These are phyloP conservation scores for Pammene fasciana DNA, from an alignment of 2,888 invertebrate genomes.

Conservation along the genomic window DNA sequence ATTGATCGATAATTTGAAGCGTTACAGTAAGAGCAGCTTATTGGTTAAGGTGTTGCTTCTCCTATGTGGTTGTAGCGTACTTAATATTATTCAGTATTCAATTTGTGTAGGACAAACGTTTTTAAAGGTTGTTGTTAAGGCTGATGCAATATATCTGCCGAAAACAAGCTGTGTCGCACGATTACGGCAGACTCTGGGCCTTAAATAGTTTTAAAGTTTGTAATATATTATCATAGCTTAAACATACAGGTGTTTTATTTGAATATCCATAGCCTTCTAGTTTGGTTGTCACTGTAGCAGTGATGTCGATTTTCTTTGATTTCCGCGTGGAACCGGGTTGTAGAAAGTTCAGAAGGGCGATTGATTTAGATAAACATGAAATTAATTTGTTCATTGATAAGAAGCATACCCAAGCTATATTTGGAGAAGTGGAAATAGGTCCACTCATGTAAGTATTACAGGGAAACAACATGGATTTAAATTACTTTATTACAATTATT, in stretches of 20 bases:
- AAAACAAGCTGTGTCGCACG: conserved; percentile 13
- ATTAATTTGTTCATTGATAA: conserved; percentile 59
- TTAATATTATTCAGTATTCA: conserved; percentile 41
- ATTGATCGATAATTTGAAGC: conserved; percentile 27
- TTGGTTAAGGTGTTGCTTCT: conserved; percentile 18
- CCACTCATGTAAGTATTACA: conserved; percentile 64
- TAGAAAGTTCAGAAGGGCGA: conserved; percentile 67
- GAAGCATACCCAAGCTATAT: conserved; percentile 55
- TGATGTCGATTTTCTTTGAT: conserved; percentile 77
- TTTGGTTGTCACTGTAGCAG: conserved; percentile 44
- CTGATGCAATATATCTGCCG: conserved; percentile 37
- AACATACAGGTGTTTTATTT: conserved; percentile 51
- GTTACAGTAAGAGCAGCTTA: conserved; percentile 32
- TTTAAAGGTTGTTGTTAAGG: conserved; percentile 40
- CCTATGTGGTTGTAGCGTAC: conserved; percentile 34
- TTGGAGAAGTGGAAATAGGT: conserved; percentile 63
- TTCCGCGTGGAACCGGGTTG: conserved; percentile 62
- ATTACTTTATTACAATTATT: too few relatives aligned
- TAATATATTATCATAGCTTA: conserved; percentile 73
- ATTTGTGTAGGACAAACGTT: conserved; percentile 28
- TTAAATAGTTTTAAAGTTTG: conserved; percentile 55
- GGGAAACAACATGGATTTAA: too few relatives aligned
- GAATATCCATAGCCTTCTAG: conserved; percentile 55
- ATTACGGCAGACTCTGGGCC: conserved; percentile 27
- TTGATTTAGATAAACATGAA: conserved; percentile 67